Base-by-base conservation (phyloP, 2,888 invertebrate genomes). In the Flabesymbios commensalis region DNA sequence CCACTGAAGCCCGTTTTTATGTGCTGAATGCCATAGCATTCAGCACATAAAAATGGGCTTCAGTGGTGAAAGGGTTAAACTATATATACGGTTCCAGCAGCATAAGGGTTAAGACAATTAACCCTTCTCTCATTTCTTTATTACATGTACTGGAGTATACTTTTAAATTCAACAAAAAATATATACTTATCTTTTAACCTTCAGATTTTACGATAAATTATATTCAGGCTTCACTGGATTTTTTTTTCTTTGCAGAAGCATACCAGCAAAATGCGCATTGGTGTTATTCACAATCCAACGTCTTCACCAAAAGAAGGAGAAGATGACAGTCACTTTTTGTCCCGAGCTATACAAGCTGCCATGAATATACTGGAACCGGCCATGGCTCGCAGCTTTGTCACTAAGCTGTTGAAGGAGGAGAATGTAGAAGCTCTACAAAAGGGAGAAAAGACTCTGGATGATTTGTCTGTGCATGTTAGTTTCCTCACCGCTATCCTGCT, bases 391-490 rank as follows among this genome's bases (percentile, higher is more conserved):
- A 80, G 78, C 61, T 82, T 86, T 66, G 77, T 86, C 45, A 81
- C 81, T 14, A 86, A 86, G 65, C 73, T 86, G 19, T 74, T 85
- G 36, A 84, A 84, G 67, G 83, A 84, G 58, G 84, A 84, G 49
- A 84, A 83, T 68, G 74, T 75, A 3, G 65, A 62, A 22, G 81
- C 76, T 17, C 72, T 79, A 3, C 72, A 73, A 36, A 69, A 78
- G 31, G 83, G 84, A 24, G 75, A 70, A 41, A 83, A 81, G 70
- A 78, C 76, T 7, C 68, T 83, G 31, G 73, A 78, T 4, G 84
- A 85, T 61, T 74, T 86, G 42, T 83, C 82, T 65, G 83, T 85
- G 1, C 74, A 82, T 71, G 84, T 83, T 68, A 78, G 82, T 74
- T 22, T 19, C 10, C 28, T 29, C 5, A n/a, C 39, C 29, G 49